A percentile compares a stretch with the other conserved stretches of the same genome.
These are phyloP conservation scores for Lapara coniferarum DNA, from an alignment of 2,888 invertebrate species.

Conservation along the genomic window DNA sequence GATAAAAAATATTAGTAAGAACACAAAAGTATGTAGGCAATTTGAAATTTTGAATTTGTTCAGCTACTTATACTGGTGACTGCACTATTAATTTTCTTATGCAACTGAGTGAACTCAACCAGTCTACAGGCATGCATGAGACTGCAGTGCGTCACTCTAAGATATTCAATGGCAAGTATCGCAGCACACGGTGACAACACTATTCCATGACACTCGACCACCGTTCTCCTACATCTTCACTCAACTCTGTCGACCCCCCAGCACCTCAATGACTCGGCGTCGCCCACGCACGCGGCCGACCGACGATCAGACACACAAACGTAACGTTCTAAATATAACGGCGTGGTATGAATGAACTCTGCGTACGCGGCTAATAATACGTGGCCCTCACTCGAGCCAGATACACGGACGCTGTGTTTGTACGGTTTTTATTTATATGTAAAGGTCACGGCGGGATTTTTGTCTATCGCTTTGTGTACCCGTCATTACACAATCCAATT, in stretches of 20 bases:
- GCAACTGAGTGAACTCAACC: no score
- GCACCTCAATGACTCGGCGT: conserved; percentile 38
- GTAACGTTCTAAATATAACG: conserved; percentile 62
- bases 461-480: background rate
- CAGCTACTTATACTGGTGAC: no score
- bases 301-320: conserved; percentile 46
- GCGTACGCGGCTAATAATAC: conserved; percentile 66
- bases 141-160: no score
- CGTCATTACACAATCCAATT: no score
- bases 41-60: no score
- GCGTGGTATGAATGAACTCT: conserved; percentile 74
- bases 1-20: no score
- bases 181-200: background rate
- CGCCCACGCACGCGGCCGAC: conserved; percentile 52
- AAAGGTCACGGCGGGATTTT: conserved; percentile 7
- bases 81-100: no score
- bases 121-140: no score
- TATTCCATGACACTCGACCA: background rate
- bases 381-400: conserved; percentile 53
- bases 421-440: background rate
- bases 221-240: background rate
- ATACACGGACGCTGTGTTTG: conserved; percentile 30
- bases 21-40: no score
- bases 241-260: background rate
- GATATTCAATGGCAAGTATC: no score